Conservation (phyloP, 1,140 invertebrate species). For the Phenacoccus solenopsis region DNA sequence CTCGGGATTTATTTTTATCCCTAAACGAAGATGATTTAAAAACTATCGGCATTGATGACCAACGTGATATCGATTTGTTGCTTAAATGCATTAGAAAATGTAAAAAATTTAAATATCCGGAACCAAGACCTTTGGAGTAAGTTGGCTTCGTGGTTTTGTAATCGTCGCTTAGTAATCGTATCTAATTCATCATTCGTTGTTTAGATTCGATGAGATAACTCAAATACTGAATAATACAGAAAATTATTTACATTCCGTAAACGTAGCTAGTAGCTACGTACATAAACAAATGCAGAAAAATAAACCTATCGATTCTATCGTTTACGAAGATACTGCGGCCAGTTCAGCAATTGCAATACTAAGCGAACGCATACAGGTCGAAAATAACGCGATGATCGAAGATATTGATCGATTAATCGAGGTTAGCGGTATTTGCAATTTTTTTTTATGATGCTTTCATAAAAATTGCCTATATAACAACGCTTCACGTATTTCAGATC, state of each 20-base stretch:
- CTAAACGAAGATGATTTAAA: not conserved
- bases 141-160: not conserved
- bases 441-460: no score
- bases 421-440: no score
- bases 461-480: no score
- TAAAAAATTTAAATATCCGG: not conserved
- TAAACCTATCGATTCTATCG: not conserved
- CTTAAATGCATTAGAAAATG: not conserved
- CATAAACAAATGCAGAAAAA: not conserved
- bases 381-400: not conserved
- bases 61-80: not conserved
- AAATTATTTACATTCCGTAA: not conserved
- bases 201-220: not conserved
- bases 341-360: not conserved
- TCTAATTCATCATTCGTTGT: not conserved
- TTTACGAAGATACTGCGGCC: not conserved
- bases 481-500: no score
- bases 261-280: not conserved
- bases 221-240: not conserved
- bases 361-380: not conserved
- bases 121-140: not conserved
- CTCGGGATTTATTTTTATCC: not conserved
- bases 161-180: not conserved
- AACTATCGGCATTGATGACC: not conserved
- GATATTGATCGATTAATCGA: not conserved